Evolutionary conservation across 2,797 vertebrate genomes (phyloP), one percentile per base, ranked within the genome.

Genomic region (Anableps anableps): DNA sequence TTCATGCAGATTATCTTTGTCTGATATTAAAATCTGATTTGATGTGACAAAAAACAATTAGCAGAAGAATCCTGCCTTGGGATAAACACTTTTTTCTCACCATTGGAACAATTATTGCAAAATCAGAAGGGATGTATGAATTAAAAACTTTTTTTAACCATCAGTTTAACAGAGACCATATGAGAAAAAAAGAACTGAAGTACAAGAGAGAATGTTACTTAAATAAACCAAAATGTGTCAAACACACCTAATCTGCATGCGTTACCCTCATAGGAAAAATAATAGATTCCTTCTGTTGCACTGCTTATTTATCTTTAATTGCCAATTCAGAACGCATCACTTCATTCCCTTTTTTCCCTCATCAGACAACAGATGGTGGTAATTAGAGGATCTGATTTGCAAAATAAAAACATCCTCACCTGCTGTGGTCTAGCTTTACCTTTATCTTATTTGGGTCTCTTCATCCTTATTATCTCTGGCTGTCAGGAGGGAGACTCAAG

Each of bases 371-470:
- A 94, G 89, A 93, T 88, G 87, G 88, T 80, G 66, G 78, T 77
- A 92, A 92, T 93, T 91, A 92, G 66, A 79, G 74, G 85, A 89
- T 87, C 64, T 16, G 78, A 86, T 89, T 76, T 75, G 71, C 85
- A 83, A 87, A 91, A 87, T 68, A 85, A 81, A 88, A 82, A 81
- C 75, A 82, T 78, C 16, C 55, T 34, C 53, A 83, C 84, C 85
- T 91, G 86, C 80, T 79, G 73, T 70, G 77, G 72, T 72, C 55
- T 53, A 75, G 60, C 75, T 74, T 74, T 78, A 80, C 76, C 74
- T 85, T 88, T 51, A 75, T 91, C 80, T 79, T 82, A 78, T 86
- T 86, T 89, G 85, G 85, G 77, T 79, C 80, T 86, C 80, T 78
- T 79, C 43, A 78, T 86, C 72, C 74, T 78, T 55, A 82, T 90